These are phyloP conservation scores for Geopemphigus sp. DNA, from an alignment of 1,140 invertebrate genomes.

Conservation along the genomic window DNA sequence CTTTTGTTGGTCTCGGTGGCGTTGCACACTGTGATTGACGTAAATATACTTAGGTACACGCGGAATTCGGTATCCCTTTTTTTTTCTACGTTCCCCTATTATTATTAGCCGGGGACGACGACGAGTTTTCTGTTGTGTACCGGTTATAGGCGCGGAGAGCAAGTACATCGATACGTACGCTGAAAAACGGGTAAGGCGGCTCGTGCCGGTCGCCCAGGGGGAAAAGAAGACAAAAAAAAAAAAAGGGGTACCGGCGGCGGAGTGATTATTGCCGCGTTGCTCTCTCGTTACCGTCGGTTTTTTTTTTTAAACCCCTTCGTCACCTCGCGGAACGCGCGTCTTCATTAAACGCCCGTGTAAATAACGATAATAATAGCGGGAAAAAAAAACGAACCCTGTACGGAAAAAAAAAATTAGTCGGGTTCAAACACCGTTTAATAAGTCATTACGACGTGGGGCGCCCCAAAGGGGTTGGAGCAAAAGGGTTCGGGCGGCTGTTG, in stretches of 20 bases:
- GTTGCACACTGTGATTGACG: constrained; percentile 37
- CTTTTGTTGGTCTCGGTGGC: constrained; percentile 37
- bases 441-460: constrained; percentile 31
- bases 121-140: not conserved
- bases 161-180: no score
- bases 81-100: no score
- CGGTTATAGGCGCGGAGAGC: no score
- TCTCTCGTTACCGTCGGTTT: no score
- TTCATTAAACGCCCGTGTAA: constrained; percentile 42
- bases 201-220: constrained; percentile 33
- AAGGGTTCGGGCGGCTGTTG: constrained; percentile 36
- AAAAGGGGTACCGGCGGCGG: constrained; percentile 33
- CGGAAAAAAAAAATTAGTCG: constrained; percentile 39
- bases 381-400: constrained; percentile 13
- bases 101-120: no score
- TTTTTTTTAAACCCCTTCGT: constrained; percentile 25
- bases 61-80: constrained; percentile 16
- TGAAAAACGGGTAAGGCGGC: no score
- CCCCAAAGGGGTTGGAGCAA: constrained; percentile 33
- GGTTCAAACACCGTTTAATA: constrained; percentile 45
- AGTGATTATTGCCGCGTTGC: not conserved
- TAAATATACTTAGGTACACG: not conserved
- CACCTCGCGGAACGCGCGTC: not conserved
- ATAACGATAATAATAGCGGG: not conserved
- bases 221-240: not conserved